These are phyloP conservation scores for Octodon degus DNA, from an alignment of 2,113 vertebrate species.

Conservation along the genomic window DNA sequence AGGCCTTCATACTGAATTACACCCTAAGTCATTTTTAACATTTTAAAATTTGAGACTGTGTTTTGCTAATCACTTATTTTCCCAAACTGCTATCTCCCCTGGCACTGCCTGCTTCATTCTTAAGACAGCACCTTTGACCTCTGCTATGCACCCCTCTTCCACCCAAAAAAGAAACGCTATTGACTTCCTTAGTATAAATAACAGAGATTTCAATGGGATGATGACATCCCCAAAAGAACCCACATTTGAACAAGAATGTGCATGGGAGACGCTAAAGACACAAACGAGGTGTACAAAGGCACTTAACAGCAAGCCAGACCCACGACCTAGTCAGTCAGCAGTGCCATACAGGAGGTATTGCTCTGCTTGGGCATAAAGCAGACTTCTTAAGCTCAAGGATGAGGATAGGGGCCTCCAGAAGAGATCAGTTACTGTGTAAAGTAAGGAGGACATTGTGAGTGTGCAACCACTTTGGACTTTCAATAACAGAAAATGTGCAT, in stretches of 20 bases:
- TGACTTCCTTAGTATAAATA: not conserved
- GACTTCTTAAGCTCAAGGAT: not conserved
- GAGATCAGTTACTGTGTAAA: not conserved
- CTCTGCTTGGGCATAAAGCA: not conserved
- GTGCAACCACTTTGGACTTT: not conserved
- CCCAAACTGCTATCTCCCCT: not conserved
- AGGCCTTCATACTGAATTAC: not conserved
- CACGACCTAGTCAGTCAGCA: fast-evolving
- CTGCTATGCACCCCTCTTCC: too few species aligned
- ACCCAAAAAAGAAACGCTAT: not conserved
- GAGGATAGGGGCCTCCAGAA: too few species aligned
- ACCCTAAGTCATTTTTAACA: not conserved
- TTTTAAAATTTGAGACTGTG: not conserved
- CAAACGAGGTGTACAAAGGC: not conserved
- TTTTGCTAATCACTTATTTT: not conserved
- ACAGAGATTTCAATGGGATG: not conserved
- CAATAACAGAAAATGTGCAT: not conserved
- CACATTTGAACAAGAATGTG: not conserved
- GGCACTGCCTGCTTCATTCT: not conserved
- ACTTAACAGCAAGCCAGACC: not conserved
- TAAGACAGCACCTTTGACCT: not conserved
- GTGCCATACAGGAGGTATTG: fast-evolving
- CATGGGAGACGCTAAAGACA: not conserved
- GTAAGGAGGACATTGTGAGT: not conserved
- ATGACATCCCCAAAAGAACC: not conserved